Evolutionary conservation across 2,888 invertebrate genomes (phyloP), one percentile per base, ranked within the genome.

Genomic region (Boloria euphrosyne): DNA sequence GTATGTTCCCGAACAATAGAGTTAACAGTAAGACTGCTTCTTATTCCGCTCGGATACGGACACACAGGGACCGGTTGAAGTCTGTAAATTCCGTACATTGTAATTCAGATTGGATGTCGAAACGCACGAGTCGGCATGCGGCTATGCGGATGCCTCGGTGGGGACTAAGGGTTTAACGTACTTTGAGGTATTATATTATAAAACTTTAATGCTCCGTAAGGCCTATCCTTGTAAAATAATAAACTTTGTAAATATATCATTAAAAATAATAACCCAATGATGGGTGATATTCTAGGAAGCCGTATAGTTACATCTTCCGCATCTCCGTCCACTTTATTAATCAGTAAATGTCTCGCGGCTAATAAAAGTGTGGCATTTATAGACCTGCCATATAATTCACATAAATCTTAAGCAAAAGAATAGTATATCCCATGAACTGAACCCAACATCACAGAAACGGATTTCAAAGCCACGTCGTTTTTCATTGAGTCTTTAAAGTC

Each of bases 1-100:
- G 72, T 85, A 83, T 86, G 85, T 89, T 80, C 81, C 78, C 77
- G 82, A 86, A 91, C 90, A 90, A 90, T 90, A 85, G 87, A 85
- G 82, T 82, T 89, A 90, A 90, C 90, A 86, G 90, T 90, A 90
- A 81, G 83, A 76, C 87, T 90, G 85, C 78, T 92, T 91, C 89
- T 90, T 90, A 91, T 90, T 90, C 90, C 88, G 87, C 80, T 83
- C 89, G 89, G 88, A 89, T 86, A 86, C 85, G 86, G 85, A 87
- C 86, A 78, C 82, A 74, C 76, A 75, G 79, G 77, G 79, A 79
- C 77, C 78, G 82, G 78, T 81, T 80, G 80, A 81, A 81, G 82
- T 82, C 86, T 84, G 87, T 86, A 82, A 82, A 89, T 86, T 84
- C 86, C 84, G 77, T 81, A 83, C 86, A 90, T 91, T 90, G 89